Conservation (phyloP, 2,797 vertebrate species). For the Hydrolagus colliei region DNA sequence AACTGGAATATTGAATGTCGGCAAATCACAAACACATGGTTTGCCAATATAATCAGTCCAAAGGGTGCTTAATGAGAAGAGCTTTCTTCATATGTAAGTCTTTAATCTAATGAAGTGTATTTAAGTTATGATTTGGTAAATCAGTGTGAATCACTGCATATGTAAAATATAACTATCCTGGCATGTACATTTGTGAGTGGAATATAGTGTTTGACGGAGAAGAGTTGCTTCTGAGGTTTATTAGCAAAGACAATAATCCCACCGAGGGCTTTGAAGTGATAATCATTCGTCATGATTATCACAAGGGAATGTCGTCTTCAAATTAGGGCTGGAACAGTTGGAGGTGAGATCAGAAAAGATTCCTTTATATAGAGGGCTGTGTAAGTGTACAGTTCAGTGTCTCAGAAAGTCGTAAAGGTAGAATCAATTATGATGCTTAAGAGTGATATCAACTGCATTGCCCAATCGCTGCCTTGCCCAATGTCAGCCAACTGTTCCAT, state of each 20-base stretch:
- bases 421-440: no score
- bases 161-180: background rate
- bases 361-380: no score
- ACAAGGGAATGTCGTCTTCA: no score
- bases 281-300: no score
- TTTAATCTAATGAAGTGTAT: constrained; percentile 3
- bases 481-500: no score
- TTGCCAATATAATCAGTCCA: background rate
- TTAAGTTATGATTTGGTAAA: constrained; percentile 6
- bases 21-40: constrained; percentile 24
- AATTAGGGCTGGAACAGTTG: no score
- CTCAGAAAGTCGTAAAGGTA: no score
- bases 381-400: no score
- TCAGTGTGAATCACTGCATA: background rate
- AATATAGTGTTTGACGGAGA: background rate
- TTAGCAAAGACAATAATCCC: constrained; percentile 15
- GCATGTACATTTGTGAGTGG: background rate
- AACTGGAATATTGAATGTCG: constrained; percentile 22
- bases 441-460: no score
- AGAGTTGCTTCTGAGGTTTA: constrained; percentile 4
- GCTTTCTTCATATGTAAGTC: background rate
- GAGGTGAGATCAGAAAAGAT: no score
- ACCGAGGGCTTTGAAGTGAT: background rate
- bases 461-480: no score
- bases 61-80: constrained; percentile 4